Base-by-base conservation (phyloP, 2,888 invertebrate species). In the Melieria picta region DNA sequence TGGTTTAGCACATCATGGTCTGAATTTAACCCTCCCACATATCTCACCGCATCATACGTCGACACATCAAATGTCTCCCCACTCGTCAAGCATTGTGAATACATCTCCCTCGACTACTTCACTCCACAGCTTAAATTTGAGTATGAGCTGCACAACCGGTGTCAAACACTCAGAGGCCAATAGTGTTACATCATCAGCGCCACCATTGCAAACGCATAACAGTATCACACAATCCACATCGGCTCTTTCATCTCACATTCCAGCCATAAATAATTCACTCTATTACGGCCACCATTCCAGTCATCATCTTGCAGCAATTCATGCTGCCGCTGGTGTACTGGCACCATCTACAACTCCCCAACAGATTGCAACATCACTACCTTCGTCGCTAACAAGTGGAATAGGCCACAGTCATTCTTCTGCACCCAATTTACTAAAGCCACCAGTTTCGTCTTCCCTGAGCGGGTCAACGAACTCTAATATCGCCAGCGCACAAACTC, bases 1-100 rank as follows among this genome's bases (percentile, higher is more conserved):
- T 48, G 84, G 84, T 1, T 72, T 86, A 7, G 79, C 85, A 0
- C 83, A 87, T 48, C 86, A 86, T 77, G 83, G 85, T 42, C 78
- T 86, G 42, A 85, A 84, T 72, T 76, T 87, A 66, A 80, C 82
- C 4, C 85, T 85, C 76, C 82, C 85, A 1, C 86, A 86, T 65
- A 83, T 86, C 72, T 85, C 86, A 64, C 83, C 83, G 5, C 83
- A 83, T 61, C 85, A 85, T 72, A 78, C 82, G 5, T 77, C 80
- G 50, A 82, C 82, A 68, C 85, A 85, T 71, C 86, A 85, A 77
- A 66, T 84, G 74, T 82, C 83, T 65, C 79, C 84, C 30, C 86
- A 86, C 69, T 80, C 81, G 1, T 71, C 74, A 42, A 50, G 76
- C n/a, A 73, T 75, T 45, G 65, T 73, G 4, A 68, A 72, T 9